A percentile compares a stretch with the other conserved stretches of the same genome.
Conservation (phyloP, 2,888 invertebrate species). For the Dioctria rufipes region DNA sequence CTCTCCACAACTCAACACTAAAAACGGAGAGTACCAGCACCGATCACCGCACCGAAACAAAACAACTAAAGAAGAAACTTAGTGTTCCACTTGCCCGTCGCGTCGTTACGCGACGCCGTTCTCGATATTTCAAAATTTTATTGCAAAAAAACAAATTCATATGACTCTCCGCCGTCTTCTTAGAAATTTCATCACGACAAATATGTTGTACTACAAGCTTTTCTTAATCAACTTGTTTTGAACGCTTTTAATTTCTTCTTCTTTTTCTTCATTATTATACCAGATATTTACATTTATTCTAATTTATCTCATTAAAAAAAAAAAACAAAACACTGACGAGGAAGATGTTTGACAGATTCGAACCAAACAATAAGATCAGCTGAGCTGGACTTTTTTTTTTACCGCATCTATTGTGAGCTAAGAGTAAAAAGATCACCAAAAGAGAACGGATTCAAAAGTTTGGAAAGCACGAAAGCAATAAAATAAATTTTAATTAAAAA, state of each 20-base stretch:
- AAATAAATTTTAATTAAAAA: not conserved
- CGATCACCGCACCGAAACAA: not conserved
- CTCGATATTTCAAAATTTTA: not conserved
- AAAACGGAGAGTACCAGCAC: not conserved
- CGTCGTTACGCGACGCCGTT: not conserved
- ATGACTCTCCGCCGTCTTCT: not conserved
- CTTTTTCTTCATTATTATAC: not conserved
- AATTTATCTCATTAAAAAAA: not conserved
- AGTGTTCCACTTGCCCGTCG: not conserved
- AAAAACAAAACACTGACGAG: not conserved
- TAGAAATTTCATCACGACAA: not conserved
- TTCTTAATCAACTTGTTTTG: constrained; percentile 10
- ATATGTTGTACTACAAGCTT: not conserved
- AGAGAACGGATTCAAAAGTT: not conserved
- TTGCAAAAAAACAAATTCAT: not conserved
- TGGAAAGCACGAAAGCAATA: constrained; percentile 2
- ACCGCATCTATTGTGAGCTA: not conserved
- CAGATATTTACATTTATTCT: not conserved
- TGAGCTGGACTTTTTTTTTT: not conserved
- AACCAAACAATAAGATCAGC: not conserved
- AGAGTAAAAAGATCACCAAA: constrained; percentile 3
- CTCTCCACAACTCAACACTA: not conserved
- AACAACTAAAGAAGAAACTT: not conserved
- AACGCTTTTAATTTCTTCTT: not conserved
- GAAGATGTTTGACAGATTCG: not conserved